Percentiles rank a stretch among this genome's conserved stretches.
Conservation (phyloP, 2,888 invertebrate genomes). For the Drosophila subsilvestris region DNA sequence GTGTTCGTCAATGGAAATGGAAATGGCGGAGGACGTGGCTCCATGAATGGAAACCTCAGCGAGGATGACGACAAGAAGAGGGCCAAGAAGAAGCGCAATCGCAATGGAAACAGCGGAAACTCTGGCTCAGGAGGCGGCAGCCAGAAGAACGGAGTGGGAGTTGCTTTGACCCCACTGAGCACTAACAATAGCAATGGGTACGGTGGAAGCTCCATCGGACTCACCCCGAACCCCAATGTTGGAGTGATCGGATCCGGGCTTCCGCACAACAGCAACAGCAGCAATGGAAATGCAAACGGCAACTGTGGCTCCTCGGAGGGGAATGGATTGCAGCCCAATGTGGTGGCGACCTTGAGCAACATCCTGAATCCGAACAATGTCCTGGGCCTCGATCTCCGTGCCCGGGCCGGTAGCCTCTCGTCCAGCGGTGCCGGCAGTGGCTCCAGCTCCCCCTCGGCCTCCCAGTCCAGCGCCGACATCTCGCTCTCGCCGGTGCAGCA, state of each 20-base stretch:
- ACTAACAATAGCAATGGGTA: constrained; percentile 68
- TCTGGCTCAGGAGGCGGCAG: constrained; percentile 83
- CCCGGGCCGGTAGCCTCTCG: constrained; percentile 90
- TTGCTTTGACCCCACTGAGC: constrained; percentile 86
- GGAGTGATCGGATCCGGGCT: constrained; percentile 82
- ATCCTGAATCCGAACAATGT: constrained; percentile 64
- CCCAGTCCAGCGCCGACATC: constrained; percentile 89
- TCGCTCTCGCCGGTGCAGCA: constrained; percentile 84
- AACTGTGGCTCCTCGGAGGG: constrained; percentile 20
- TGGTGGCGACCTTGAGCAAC: constrained; percentile 64
- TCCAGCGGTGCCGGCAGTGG: constrained; percentile 91
- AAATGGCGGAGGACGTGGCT: constrained; percentile 12
- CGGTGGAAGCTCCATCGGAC: constrained; percentile 50
- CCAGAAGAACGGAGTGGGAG: constrained; percentile 71
- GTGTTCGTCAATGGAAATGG: constrained; percentile 32
- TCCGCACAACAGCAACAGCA: constrained; percentile 61
- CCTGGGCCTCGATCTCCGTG: constrained; percentile 85
- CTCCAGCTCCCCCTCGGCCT: constrained; percentile 92
- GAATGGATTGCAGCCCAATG: constrained; percentile 57
- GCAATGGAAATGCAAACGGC: constrained; percentile 34
- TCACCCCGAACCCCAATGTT: constrained; percentile 78
- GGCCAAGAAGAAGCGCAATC: constrained; percentile 88
- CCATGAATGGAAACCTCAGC: constrained; percentile 48
- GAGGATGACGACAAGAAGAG: constrained; percentile 87
- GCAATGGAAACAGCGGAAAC: constrained; percentile 85